These are phyloP conservation scores for Callorhinus ursinus DNA, from an alignment of 2,113 vertebrate species.

Conservation along the genomic window DNA sequence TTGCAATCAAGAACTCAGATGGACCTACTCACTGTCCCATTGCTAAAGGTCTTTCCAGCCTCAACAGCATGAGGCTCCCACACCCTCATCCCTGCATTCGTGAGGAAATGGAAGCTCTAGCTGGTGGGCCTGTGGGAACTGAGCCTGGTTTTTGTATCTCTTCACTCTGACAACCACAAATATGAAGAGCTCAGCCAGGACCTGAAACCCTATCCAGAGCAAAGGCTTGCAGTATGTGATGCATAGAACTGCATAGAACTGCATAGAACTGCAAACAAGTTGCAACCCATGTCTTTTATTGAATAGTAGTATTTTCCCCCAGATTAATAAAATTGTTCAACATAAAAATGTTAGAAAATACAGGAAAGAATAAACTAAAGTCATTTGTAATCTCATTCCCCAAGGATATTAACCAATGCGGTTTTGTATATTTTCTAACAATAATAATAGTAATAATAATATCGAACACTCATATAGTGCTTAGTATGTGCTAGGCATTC, in stretches of 20 bases:
- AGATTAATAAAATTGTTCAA: not conserved
- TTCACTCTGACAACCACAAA: conserved; percentile 20
- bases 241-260: not conserved
- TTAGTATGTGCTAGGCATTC: not conserved
- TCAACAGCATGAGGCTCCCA: not conserved
- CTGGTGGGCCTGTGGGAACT: not conserved
- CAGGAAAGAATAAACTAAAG: not conserved
- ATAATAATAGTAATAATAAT: not conserved
- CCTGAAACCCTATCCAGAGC: not conserved
- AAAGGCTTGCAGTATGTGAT: not conserved
- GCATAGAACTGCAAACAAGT: not conserved
- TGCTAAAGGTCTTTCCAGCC: not conserved
- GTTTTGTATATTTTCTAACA: not conserved
- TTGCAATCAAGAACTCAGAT: not conserved
- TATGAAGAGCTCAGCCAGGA: not conserved
- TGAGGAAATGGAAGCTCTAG: not conserved
- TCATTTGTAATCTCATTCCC: not conserved
- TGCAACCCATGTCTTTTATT: not conserved
- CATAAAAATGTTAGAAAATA: conserved; percentile 1
- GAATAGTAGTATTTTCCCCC: not conserved
- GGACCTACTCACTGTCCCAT: not conserved
- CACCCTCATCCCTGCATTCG: too few species aligned
- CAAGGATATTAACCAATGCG: not conserved
- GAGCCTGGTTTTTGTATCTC: not conserved
- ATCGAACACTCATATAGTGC: not conserved